phyloP scores from a whole-genome alignment of 2,888 invertebrate genomes.

The Lampropteryx suffumata region DNA sequence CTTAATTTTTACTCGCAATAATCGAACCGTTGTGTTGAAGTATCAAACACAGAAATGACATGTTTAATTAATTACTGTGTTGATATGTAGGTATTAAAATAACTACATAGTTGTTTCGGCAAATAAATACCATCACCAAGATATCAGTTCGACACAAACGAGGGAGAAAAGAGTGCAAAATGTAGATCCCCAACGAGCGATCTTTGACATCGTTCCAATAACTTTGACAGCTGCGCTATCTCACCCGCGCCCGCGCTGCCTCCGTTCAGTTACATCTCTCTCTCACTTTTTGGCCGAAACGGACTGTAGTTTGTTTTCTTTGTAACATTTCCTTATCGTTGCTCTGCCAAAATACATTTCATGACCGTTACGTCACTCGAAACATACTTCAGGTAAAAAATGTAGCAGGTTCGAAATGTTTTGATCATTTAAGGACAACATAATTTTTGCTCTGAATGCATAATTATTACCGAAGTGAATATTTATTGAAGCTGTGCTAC shows the following conservation, averaged over 20 bases:
- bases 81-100: too few species aligned
- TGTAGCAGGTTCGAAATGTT: slow-evolving; percentile 51
- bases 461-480: neutral
- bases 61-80: too few species aligned
- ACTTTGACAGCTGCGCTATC: slow-evolving; percentile 69
- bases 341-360: slow-evolving; percentile 81
- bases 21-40: too few species aligned
- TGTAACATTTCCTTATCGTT: slow-evolving; percentile 83
- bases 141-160: too few species aligned
- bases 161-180: slow-evolving; percentile 50
- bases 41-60: neutral
- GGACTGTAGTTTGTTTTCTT: slow-evolving; percentile 81
- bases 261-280: slow-evolving; percentile 42
- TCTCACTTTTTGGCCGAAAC: slow-evolving; percentile 71
- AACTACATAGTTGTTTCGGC: too few species aligned
- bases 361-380: slow-evolving; percentile 78
- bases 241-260: slow-evolving; percentile 33
- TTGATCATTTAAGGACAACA: slow-evolving; percentile 49
- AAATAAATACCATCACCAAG: too few species aligned
- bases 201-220: slow-evolving; percentile 78
- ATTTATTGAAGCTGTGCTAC: slow-evolving; percentile 18
- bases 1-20: slow-evolving; percentile 40
- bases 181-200: slow-evolving; percentile 57
- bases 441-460: too few species aligned
- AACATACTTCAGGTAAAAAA: slow-evolving; percentile 77